Base-by-base conservation (phyloP, 1,140 invertebrate genomes). In the Drosophila elegans region DNA sequence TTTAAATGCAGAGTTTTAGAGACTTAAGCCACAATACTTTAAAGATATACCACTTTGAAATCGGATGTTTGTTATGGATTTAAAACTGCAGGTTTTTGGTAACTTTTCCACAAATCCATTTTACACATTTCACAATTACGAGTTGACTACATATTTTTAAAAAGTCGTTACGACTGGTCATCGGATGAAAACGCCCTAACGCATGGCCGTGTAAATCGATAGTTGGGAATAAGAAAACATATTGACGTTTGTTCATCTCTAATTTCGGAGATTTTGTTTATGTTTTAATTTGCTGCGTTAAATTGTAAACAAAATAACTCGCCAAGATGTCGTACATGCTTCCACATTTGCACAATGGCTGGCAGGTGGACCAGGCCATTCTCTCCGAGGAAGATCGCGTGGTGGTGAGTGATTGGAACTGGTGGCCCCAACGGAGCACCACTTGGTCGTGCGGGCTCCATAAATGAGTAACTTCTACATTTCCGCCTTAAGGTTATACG, bases 331-430 rank as follows among this genome's bases (percentile, higher is more conserved):
- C 98, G 93, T 99, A 99, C 94, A 99, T 99, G 98, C 93, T 99
- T 90, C 97, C 98, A 71, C 98, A 99, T 97, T 95, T 99, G 79
- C 97, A 98, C 93, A 99, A 99, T 94, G 99, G 99, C 4, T 99
- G 98, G 98, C 98, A 99, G 94, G 98, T 99, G 0, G 98, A 99
- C 92, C 98, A 99, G 93, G 98, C 99, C 7, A 99, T 99, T 93
- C 93, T 99, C 16, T 98, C 98, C 0, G 99, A 99, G 93, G 99
- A 99, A 93, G 99, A 99, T 92, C 93, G 98, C 78, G 98, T 99
- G 57, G 98, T 99, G 56, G 97, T 97, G 93, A 92, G 92, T 92
- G 49, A 45, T 11, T 13, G 3, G 7, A 36, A 1, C 5, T 6
- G 21, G 5, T 12, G 3, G n/a, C 29, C 7, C 16, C 34, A 25